Base-by-base conservation (phyloP, 1,140 invertebrate genomes). In the Ptiloglossa arizonensis region DNA sequence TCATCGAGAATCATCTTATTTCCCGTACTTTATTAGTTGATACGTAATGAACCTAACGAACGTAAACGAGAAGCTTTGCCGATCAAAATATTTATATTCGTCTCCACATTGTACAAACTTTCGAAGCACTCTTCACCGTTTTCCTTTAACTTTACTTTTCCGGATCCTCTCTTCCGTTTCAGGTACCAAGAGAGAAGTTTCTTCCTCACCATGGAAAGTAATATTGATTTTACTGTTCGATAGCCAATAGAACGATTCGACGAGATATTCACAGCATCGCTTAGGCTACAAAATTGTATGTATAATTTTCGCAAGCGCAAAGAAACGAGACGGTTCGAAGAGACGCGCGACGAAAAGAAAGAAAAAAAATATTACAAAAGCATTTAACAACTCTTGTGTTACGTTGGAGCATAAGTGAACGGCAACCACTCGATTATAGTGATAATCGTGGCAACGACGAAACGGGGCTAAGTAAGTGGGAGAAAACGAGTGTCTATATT, bases 391-490 rank as follows among this genome's bases (percentile, higher is more conserved):
- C n/a, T n/a, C n/a, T n/a, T n/a, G n/a, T n/a, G n/a, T n/a, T n/a
- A n/a, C n/a, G n/a, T n/a, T n/a, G n/a, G n/a, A n/a, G n/a, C n/a
- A n/a, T n/a, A 27, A 54, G 6, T 24, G 22, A n/a, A n/a, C 0
- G 22, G 11, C 27, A n/a, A 24, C 1, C 9, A 0, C 22, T n/a
- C 2, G 52, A 54, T 54, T 54, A 4, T 27, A 4, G 11, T 27
- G 22, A 6, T 13, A 27, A 22, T 22, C 52, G 27, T 54, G 27
- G 27, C 8, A 54, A 54, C 22, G 9, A 27, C 52, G 27, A 22
- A 54, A 27, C 11, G 52, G 52, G 35, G 72, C 56, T 38, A 64
- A 80, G 76, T 73, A 73, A 76, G 54, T 54, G 69, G 35, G 63
- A 74, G 63, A 52, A 38, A 54, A 57, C n/a, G 48, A 60, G 52